phyloP scores from a whole-genome alignment of 1,140 invertebrate species.

The Drosophila lini region DNA sequence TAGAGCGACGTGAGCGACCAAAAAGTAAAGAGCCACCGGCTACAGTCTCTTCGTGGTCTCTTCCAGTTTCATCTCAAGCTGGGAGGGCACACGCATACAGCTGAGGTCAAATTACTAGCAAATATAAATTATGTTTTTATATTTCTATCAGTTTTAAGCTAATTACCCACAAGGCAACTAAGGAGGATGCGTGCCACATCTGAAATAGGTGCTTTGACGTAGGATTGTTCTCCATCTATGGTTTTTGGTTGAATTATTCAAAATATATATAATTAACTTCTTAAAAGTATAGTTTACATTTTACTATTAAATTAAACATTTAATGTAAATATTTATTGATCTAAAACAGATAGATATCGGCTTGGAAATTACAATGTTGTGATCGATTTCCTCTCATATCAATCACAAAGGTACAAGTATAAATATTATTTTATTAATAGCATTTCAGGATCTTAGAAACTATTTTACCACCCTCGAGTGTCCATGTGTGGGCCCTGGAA shows the following conservation, averaged over 20 bases:
- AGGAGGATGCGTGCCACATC: background rate
- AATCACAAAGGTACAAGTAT: background rate
- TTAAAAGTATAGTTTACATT: no score
- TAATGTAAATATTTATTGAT: background rate
- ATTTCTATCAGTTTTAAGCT: background rate
- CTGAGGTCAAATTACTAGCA: background rate
- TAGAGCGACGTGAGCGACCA: conserved; percentile 41
- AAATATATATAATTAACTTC: no score
- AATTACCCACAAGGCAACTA: background rate
- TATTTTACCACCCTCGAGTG: conserved; percentile 2
- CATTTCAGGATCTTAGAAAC: background rate
- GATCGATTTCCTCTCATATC: background rate
- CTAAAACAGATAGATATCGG: background rate
- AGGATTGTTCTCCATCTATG: background rate
- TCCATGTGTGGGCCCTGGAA: conserved; percentile 27
- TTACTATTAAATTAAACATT: background rate
- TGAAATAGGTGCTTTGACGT: background rate
- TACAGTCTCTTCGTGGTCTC: conserved; percentile 14
- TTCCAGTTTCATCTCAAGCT: conserved; percentile 45
- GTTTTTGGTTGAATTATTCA: background rate
- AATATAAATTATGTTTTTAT: background rate
- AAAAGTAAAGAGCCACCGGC: conserved; percentile 18
- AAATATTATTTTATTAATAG: background rate
- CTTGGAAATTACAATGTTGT: background rate
- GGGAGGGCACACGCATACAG: conserved; percentile 19